phyloP scores from a whole-genome alignment of 2,797 vertebrate species.

The Tokudaia tokunoshimensis region DNA sequence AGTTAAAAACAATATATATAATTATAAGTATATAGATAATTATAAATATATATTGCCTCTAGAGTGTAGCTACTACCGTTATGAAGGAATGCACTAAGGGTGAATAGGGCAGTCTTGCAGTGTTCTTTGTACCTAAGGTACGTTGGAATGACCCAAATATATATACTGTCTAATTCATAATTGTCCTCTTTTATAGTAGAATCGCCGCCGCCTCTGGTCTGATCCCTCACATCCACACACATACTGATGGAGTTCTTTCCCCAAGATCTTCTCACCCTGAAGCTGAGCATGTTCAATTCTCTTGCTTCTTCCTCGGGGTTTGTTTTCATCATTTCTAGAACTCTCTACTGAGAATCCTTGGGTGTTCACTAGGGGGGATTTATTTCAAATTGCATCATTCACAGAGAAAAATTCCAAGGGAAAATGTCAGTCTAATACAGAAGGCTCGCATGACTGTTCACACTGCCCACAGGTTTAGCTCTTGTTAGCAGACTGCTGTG shows the following conservation, averaged over 20 bases:
- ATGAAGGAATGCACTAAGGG: not conserved
- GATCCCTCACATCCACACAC: not conserved
- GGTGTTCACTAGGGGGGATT: slow-evolving; percentile 47
- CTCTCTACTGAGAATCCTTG: slow-evolving; percentile 64
- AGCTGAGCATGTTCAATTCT: slow-evolving; percentile 39
- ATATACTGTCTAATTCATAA: not conserved
- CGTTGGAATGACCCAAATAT: not conserved
- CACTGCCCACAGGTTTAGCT: not conserved
- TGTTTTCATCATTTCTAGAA: slow-evolving; percentile 73
- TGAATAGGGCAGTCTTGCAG: not conserved
- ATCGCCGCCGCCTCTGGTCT: not conserved
- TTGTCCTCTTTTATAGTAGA: not conserved
- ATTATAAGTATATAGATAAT: no score
- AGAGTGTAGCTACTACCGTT: not conserved
- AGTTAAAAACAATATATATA: not conserved
- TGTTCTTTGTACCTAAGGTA: not conserved
- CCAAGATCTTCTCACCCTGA: slow-evolving; percentile 40
- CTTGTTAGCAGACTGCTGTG: not conserved
- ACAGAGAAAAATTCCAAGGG: slow-evolving; percentile 16
- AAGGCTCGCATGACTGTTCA: not conserved
- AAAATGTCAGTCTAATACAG: not conserved
- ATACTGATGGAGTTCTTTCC: slow-evolving; percentile 57
- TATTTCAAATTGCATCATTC: slow-evolving; percentile 64
- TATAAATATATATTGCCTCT: not conserved
- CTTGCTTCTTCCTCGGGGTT: slow-evolving; percentile 60